Percentiles rank a stretch among this genome's conserved stretches.
Evolutionary conservation across 2,888 invertebrate genomes (phyloP).

Genomic region (Piscicola geometra): DNA sequence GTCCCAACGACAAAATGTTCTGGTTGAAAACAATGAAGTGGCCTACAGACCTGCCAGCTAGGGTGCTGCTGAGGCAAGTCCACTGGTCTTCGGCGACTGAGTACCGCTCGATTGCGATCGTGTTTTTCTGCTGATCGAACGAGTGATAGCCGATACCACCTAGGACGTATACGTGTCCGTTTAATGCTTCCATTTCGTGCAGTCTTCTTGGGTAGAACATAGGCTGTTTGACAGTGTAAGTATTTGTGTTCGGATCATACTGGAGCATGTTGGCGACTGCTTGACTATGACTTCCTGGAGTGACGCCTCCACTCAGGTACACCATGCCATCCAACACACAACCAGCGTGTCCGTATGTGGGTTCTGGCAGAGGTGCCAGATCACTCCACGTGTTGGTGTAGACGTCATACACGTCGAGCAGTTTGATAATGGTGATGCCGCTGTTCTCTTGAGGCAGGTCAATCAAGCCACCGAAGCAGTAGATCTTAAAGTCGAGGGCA

Average conservation of each 20-base stretch:
- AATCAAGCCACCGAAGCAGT: slow-evolving; percentile 50
- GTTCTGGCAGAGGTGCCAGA: slow-evolving; percentile 48
- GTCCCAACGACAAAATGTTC: slow-evolving; percentile 51
- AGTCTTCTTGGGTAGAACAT: slow-evolving; percentile 53
- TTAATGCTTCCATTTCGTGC: slow-evolving; percentile 51
- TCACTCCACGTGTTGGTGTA: slow-evolving; percentile 52
- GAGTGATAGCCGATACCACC: slow-evolving; percentile 53
- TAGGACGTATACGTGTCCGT: slow-evolving; percentile 49
- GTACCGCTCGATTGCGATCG: slow-evolving; percentile 53
- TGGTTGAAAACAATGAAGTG: slow-evolving; percentile 51
- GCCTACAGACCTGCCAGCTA: slow-evolving; percentile 54
- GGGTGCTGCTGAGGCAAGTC: slow-evolving; percentile 51
- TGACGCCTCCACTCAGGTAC: slow-evolving; percentile 52
- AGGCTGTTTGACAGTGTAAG: slow-evolving; percentile 49
- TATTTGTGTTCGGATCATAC: slow-evolving; percentile 47
- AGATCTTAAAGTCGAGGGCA: slow-evolving; percentile 48
- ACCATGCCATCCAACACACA: slow-evolving; percentile 47
- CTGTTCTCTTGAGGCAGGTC: slow-evolving; percentile 34
- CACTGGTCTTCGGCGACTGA: slow-evolving; percentile 50
- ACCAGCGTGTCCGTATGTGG: slow-evolving; percentile 52
- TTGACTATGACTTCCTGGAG: slow-evolving; percentile 45
- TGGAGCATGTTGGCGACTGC: slow-evolving; percentile 48
- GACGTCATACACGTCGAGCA: slow-evolving; percentile 53
- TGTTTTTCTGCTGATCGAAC: slow-evolving; percentile 49
- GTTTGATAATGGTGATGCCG: slow-evolving; percentile 48